Percentiles rank a stretch among this genome's conserved stretches.
Conservation (phyloP, 2,888 invertebrate genomes). For the Plusia festucae region DNA sequence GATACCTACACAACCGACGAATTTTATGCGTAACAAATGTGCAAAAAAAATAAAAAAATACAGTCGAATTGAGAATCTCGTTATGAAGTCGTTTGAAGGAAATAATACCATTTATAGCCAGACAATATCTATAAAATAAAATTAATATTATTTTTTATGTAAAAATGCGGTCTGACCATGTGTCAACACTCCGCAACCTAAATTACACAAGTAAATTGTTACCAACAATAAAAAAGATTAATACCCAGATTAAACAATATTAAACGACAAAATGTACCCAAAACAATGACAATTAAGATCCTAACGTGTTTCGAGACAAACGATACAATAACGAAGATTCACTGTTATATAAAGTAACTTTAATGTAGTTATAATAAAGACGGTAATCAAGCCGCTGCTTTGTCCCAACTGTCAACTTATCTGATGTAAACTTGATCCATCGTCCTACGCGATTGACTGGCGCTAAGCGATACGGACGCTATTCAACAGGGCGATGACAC, state of each 20-base stretch:
- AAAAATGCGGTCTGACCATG: not conserved
- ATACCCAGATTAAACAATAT: conserved; percentile 34
- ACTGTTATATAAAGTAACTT: conserved; percentile 30
- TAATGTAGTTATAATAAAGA: conserved; percentile 61
- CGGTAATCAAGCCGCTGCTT: conserved; percentile 68
- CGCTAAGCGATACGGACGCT: not conserved
- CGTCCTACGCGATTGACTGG: not conserved
- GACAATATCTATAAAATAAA: no score
- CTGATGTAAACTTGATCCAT: conserved; percentile 65
- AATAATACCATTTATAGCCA: no score
- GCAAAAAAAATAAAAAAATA: no score
- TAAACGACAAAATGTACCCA: conserved; percentile 32
- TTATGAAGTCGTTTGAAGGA: no score
- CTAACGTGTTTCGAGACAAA: conserved; percentile 28
- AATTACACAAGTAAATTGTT: not conserved
- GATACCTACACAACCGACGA: no score
- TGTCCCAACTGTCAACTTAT: conserved; percentile 78
- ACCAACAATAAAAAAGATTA: conserved; percentile 15
- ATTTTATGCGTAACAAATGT: no score
- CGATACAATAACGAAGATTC: conserved; percentile 14
- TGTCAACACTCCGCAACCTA: not conserved
- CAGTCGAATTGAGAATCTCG: no score
- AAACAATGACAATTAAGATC: conserved; percentile 30
- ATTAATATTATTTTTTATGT: no score
- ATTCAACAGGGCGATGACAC: not conserved